Evolutionary conservation across 2,113 vertebrate genomes (phyloP).

Genomic region (Corynorhinus townsendii): DNA sequence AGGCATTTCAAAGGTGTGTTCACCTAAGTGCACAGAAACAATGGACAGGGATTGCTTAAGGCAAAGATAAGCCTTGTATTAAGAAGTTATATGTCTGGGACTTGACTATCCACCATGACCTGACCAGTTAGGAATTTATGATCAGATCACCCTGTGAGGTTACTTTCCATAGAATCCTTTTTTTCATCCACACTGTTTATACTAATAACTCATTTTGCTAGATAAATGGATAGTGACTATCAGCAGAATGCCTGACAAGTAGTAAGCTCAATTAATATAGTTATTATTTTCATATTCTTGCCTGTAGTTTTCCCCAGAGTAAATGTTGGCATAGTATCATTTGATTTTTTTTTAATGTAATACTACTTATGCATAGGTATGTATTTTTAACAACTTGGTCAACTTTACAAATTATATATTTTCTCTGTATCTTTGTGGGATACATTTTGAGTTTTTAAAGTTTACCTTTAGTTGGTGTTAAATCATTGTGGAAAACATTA

Average conservation of each 20-base stretch:
- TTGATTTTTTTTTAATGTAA: background rate
- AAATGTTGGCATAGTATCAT: background rate
- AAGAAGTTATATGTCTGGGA: background rate
- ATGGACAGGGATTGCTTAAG: background rate
- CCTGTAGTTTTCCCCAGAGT: background rate
- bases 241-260: background rate
- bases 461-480: background rate
- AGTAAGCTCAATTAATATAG: background rate
- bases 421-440: background rate
- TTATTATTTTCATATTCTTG: background rate
- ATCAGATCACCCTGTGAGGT: background rate
- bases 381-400: background rate
- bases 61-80: background rate
- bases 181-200: background rate
- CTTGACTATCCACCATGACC: background rate
- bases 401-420: background rate
- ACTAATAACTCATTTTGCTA: background rate
- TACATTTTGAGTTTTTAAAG: background rate
- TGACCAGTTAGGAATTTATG: background rate
- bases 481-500: constrained; percentile 4
- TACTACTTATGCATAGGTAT: background rate
- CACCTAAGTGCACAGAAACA: background rate
- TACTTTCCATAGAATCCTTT: background rate
- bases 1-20: background rate
- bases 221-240: background rate